These are phyloP conservation scores for Neogobius melanostomus DNA, from an alignment of 2,113 vertebrate genomes.

Conservation along the genomic window DNA sequence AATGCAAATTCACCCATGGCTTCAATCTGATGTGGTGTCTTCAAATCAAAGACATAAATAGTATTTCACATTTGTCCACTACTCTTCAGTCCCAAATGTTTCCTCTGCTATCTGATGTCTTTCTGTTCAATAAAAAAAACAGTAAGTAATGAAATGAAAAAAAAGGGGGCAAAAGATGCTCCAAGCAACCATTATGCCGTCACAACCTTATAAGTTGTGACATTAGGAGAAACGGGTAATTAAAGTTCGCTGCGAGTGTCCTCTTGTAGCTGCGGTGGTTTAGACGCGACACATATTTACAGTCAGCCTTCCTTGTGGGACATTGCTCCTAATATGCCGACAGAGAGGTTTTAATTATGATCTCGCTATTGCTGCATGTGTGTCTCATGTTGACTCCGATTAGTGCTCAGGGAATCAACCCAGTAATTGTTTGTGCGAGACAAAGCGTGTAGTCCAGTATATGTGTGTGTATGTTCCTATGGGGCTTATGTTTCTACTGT, in stretches of 20 bases:
- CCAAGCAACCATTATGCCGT: not conserved
- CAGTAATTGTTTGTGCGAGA: conserved; percentile 75
- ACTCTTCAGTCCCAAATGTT: no score
- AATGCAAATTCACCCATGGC: no score
- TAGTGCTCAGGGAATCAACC: conserved; percentile 77
- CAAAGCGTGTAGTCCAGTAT: conserved; percentile 6
- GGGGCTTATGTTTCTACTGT: conserved; percentile 66
- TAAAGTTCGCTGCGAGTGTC: not conserved
- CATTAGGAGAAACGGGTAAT: not conserved
- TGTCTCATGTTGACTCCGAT: conserved; percentile 74
- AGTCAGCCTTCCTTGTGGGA: conserved; percentile 70
- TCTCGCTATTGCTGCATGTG: conserved; percentile 72
- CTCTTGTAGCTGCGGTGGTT: conserved; percentile 27
- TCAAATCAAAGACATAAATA: no score
- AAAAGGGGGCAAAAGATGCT: not conserved
- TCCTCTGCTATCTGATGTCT: no score
- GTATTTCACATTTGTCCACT: no score
- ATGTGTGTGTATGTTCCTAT: conserved; percentile 28
- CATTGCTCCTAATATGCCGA: conserved; percentile 68
- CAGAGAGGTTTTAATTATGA: conserved; percentile 80
- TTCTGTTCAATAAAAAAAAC: no score
- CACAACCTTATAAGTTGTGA: not conserved
- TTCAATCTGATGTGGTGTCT: no score
- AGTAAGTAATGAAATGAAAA: no score
- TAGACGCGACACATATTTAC: conserved; percentile 65